Base-by-base conservation (phyloP, 2,797 vertebrate genomes). In the Danio choprae region DNA sequence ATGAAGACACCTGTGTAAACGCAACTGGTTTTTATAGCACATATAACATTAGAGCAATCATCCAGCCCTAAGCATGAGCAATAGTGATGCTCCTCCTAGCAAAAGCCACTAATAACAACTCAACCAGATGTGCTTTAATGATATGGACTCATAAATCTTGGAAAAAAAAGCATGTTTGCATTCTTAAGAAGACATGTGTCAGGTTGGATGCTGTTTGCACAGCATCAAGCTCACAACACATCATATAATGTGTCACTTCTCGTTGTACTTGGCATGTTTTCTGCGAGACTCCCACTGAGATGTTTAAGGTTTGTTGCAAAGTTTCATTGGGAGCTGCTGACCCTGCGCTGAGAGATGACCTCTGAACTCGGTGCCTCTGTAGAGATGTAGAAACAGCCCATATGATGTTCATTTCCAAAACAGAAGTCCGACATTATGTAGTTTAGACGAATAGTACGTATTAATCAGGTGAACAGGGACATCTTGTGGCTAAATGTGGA, bases 231-330 rank as follows among this genome's bases (percentile, higher is more conserved):
- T 78, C 29, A 69, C 43, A 78, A 50, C 53, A 78, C 43, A 70
- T 51, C 67, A 79, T 70, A 79, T 79, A 79, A 78, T 20, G 46
- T 79, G 77, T 70, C 46, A 70, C 36, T 79, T 70, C 56, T 41
- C 77, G 13, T 43, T 79, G 36, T n/a, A 51, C 70, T 70, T 70
- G 36, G 51, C 67, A 70, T 70, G 46, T 71, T 62, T 79, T 60
- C 55, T 12, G 16, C 2, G 44, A 59, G 55, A 50, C 67, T 62
- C 77, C 77, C 44, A 51, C 67, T 1, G 65, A 50, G 65, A 70
- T 70, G 65, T 78, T 78, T 60, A 50, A 60, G 8, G n/a, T 20
- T 60, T 69, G 43, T 78, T 15, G 44, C 20, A 18, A 51, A 60
- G 36, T 62, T 79, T 71, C 65, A 70, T 22, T 70, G 44, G 6